Evolutionary conservation across 2,888 invertebrate genomes (phyloP).

Genomic region (Gandaritis pyraliata): DNA sequence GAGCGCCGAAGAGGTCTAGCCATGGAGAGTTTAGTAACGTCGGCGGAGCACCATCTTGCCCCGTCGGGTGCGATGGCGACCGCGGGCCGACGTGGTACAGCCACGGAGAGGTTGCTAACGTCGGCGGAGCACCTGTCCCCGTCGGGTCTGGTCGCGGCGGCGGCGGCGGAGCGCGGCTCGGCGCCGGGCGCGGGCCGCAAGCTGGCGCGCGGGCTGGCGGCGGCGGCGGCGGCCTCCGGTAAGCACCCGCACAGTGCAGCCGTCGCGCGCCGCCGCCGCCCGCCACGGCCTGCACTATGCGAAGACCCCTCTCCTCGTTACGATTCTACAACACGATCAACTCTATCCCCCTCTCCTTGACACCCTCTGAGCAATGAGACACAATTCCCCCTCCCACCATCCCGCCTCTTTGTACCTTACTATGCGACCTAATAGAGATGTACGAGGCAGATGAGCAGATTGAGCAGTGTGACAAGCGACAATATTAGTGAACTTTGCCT

Average conservation of each 20-base stretch:
- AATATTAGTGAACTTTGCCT: too few species aligned
- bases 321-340: background rate
- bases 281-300: conserved; percentile 28
- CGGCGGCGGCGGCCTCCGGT: conserved; percentile 52
- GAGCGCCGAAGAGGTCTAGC: too few species aligned
- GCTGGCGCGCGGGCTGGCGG: conserved; percentile 61
- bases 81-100: background rate
- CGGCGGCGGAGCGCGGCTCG: conserved; percentile 56
- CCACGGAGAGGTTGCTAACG: background rate
- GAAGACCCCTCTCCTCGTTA: background rate
- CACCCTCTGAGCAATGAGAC: too few species aligned
- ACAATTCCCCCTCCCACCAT: too few species aligned
- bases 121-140: conserved; percentile 44
- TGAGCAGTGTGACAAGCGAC: too few species aligned
- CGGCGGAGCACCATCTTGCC: too few species aligned
- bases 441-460: too few species aligned
- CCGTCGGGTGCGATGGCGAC: background rate
- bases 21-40: too few species aligned
- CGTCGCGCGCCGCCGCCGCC: conserved; percentile 32
- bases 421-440: too few species aligned
- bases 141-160: conserved; percentile 61
- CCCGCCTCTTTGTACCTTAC: too few species aligned
- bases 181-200: conserved; percentile 46
- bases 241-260: conserved; percentile 50
- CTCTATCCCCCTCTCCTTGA: background rate